A percentile compares a stretch with the other conserved stretches of the same genome.
phyloP scores from a whole-genome alignment of 2,888 invertebrate species.

The Drosophila maculinotata region DNA sequence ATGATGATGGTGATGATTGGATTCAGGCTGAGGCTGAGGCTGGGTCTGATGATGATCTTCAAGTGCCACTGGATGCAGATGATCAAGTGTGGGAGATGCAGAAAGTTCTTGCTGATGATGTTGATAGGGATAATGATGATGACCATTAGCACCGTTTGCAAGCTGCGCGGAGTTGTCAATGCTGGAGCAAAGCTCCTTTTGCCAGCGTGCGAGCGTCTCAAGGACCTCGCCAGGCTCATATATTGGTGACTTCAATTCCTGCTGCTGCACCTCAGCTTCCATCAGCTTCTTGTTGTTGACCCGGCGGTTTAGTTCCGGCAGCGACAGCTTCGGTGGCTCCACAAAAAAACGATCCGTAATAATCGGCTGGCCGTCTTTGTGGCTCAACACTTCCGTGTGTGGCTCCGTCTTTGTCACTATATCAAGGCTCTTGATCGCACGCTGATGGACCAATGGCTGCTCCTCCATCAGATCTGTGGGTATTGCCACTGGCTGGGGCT shows the following conservation, averaged over 20 bases:
- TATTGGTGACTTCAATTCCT: constrained; percentile 7
- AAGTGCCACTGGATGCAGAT: constrained; percentile 35
- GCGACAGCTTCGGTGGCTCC: constrained; percentile 46
- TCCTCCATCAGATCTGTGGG: constrained; percentile 45
- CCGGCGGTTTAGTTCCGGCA: constrained; percentile 28
- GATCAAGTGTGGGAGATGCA: constrained; percentile 33
- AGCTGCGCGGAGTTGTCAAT: constrained; percentile 38
- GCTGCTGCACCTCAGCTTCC: neutral
- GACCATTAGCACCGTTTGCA: constrained; percentile 60
- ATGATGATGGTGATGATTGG: constrained; percentile 40
- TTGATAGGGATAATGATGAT: constrained; percentile 31
- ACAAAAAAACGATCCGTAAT: constrained; percentile 41
- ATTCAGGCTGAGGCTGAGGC: constrained; percentile 34
- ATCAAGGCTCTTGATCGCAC: constrained; percentile 49
- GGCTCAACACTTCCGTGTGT: constrained; percentile 8
- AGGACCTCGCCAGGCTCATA: constrained; percentile 48
- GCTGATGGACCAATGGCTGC: constrained; percentile 10
- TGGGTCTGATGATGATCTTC: constrained; percentile 41
- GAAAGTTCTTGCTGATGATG: constrained; percentile 31
- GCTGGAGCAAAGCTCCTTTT: constrained; percentile 54
- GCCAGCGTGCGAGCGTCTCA: constrained; percentile 60
- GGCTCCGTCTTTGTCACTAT: neutral
- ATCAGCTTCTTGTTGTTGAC: constrained; percentile 7
- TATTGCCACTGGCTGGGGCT: constrained; percentile 1
- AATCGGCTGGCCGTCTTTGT: constrained; percentile 29